phyloP scores from a whole-genome alignment of 1,140 invertebrate genomes.

The Lordiphosa clarofinis region DNA sequence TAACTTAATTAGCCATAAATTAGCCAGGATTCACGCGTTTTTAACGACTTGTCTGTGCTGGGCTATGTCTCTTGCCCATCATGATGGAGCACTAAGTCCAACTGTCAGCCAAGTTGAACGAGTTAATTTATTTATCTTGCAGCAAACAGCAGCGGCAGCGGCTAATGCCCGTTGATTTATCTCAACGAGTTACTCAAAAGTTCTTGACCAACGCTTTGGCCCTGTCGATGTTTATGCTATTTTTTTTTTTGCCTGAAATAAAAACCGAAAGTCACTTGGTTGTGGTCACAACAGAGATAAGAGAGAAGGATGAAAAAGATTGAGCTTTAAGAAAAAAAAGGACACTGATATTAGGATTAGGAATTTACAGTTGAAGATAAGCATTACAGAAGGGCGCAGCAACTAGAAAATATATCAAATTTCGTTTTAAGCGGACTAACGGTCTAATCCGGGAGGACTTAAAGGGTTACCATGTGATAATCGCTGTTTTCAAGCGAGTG shows the following conservation, averaged over 20 bases:
- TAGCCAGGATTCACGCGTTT: conserved; percentile 49
- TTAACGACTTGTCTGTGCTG: conserved; percentile 56
- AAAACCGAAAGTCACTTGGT: conserved; percentile 25
- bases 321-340: too few species aligned
- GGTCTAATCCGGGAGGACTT: too few species aligned
- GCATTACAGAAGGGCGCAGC: too few species aligned
- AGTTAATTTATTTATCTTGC: conserved; percentile 54
- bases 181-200: conserved; percentile 38
- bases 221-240: conserved; percentile 16
- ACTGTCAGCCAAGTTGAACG: conserved; percentile 47
- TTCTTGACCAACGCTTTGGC: neutral
- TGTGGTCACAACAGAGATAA: conserved; percentile 16
- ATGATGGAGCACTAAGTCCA: conserved; percentile 36
- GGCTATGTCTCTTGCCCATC: conserved; percentile 12
- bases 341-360: too few species aligned
- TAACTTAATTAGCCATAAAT: conserved; percentile 65
- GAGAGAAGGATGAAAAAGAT: conserved; percentile 16
- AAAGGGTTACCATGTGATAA: too few species aligned
- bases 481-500: too few species aligned
- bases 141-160: conserved; percentile 16
- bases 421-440: too few species aligned
- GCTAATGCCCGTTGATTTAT: conserved; percentile 48
- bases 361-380: too few species aligned
- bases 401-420: too few species aligned
- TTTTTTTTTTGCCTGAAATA: conserved; percentile 16